Conservation (phyloP, 1,140 invertebrate genomes). For the Scaptomyza pallida region DNA sequence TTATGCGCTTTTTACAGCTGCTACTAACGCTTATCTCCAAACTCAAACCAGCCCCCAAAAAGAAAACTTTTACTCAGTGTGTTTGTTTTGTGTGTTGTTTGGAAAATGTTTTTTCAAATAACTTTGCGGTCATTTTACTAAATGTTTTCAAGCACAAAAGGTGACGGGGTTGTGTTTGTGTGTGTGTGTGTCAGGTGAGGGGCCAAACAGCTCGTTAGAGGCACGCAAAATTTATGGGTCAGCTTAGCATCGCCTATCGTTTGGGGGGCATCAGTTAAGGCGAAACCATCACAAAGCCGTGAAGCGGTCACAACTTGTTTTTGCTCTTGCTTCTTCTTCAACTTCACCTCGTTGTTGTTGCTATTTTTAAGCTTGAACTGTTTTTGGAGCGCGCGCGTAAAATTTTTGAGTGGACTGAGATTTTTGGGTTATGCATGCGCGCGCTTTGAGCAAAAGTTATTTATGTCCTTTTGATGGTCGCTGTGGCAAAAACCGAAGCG, state of each 20-base stretch:
- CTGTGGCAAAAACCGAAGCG: constrained; percentile 17
- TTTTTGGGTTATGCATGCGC: constrained; percentile 16
- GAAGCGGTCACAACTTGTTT: constrained; percentile 26
- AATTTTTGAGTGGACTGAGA: constrained; percentile 30
- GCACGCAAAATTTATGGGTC: constrained; percentile 53
- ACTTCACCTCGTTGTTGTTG: constrained; percentile 5
- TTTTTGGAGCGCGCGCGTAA: constrained; percentile 6
- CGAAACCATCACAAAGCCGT: constrained; percentile 25
- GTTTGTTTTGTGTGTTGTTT: constrained; percentile 25
- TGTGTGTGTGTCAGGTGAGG: neutral
- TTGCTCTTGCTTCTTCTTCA: constrained; percentile 7
- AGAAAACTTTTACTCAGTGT: constrained; percentile 36
- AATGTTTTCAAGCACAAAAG: constrained; percentile 34
- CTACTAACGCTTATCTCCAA: constrained; percentile 70
- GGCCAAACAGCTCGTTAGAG: constrained; percentile 35
- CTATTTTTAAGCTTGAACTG: constrained; percentile 43
- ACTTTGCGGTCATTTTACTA: constrained; percentile 80
- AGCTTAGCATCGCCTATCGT: constrained; percentile 50
- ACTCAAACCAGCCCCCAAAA: constrained; percentile 9
- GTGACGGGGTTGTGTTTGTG: constrained; percentile 15
- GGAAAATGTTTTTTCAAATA: constrained; percentile 75
- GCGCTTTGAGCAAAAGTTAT: constrained; percentile 37
- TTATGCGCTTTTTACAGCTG: constrained; percentile 80
- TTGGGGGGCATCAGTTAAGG: constrained; percentile 19
- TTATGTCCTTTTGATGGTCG: constrained; percentile 32